Evolutionary conservation across 2,797 vertebrate species (phyloP).

Genomic region (Sardinella longiceps): DNA sequence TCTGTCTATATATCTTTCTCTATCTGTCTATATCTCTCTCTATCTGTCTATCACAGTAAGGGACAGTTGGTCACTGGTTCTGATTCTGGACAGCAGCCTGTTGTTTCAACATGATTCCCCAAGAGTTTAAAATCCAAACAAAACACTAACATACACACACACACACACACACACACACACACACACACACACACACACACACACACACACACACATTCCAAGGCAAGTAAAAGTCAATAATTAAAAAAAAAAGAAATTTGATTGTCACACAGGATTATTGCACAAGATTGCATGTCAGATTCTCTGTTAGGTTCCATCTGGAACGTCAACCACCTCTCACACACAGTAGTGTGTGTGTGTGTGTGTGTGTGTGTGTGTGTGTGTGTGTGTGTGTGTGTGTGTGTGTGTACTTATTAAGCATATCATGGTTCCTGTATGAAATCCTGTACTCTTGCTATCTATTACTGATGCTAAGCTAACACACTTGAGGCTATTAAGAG

Average conservation of each 20-base stretch:
- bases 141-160: background rate
- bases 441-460: background rate
- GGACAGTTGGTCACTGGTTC: background rate
- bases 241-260: background rate
- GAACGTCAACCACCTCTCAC: background rate
- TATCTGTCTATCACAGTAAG: background rate
- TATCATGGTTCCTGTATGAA: background rate
- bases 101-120: background rate
- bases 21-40: background rate
- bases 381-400: no score
- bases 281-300: background rate
- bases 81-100: background rate
- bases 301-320: background rate
- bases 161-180: constrained; percentile 3
- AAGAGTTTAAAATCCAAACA: background rate
- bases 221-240: background rate
- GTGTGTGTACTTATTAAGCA: background rate
- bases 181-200: constrained; percentile 5
- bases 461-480: background rate
- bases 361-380: no score
- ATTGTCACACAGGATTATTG: background rate
- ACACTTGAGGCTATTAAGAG: background rate
- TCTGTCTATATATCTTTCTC: background rate
- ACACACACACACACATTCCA: background rate
- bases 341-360: background rate